Evolutionary conservation across 2,797 vertebrate genomes (phyloP), one percentile per base, ranked within the genome.

Genomic region (Hydrolagus colliei): DNA sequence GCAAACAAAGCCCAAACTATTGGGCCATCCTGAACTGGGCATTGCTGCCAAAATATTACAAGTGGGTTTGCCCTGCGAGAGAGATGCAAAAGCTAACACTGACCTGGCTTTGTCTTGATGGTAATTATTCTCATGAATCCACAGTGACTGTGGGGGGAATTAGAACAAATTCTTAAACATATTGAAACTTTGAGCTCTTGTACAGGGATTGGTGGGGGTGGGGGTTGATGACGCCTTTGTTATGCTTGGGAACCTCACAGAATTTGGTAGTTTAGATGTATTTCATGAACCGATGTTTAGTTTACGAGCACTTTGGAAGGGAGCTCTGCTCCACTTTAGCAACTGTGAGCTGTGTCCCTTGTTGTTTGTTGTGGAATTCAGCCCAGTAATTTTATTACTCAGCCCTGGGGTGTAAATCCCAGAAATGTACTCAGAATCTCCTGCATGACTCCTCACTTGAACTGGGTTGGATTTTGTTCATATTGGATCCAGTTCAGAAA

Each of bases 351-450:
- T 18, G 12, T 52, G 79, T 65, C 79, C 71, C 32, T n/a, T 16
- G 67, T 9, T 71, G 79, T 84, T 84, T 84, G 71, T 71, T 71
- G 52, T 84, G 79, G 79, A 84, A 68, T 63, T 41, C 67, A 84
- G 79, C 79, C 79, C 79, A 84, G 79, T 71, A 68, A 65, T 84
- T 71, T 84, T 84, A 84, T 84, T 84, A 84, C 65, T 84, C 9
- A 84, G 32, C 27, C 22, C 32, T 20, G 13, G 35, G 35, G 32
- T 71, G 79, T 84, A 63, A 71, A 41, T 68, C 63, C 20, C 18
- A n/a, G 79, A 41, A 65, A 84, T 84, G 79, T 68, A 65, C 20
- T 63, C 65, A 41, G 63, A 35, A 84, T 84, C 65, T 84, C 27
- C 79, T 35, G 9, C 35, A 9, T 35, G 79, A 84, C 67, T 84